A percentile compares a stretch with the other conserved stretches of the same genome.
These are phyloP conservation scores for Tipula lateralis DNA, from an alignment of 2,888 invertebrate species.

Conservation along the genomic window DNA sequence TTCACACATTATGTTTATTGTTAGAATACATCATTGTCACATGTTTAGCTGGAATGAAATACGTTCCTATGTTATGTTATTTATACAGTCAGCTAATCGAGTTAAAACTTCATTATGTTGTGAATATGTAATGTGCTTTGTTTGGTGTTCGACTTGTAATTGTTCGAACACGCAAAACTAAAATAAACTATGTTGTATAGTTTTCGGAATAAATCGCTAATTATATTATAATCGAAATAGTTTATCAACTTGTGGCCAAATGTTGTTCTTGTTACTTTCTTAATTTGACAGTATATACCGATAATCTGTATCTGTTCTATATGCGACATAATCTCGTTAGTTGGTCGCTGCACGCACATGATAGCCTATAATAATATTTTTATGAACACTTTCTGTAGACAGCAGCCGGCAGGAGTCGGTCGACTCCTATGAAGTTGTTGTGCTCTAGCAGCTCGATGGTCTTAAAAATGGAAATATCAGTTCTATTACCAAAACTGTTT, in stretches of 20 bases:
- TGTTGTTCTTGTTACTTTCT: neutral
- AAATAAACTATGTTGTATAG: neutral
- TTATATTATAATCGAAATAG: neutral
- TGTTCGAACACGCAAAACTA: neutral
- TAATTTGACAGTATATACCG: too few relatives aligned
- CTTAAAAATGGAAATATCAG: too few relatives aligned
- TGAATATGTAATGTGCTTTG: neutral
- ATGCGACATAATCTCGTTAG: too few relatives aligned
- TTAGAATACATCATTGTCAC: neutral
- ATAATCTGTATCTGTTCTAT: too few relatives aligned
- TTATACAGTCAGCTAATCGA: neutral
- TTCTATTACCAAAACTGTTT: too few relatives aligned
- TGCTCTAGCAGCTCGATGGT: too few relatives aligned
- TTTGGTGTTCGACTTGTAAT: neutral
- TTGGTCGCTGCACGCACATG: too few relatives aligned
- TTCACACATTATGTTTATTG: neutral
- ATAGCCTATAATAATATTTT: too few relatives aligned
- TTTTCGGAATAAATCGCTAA: neutral
- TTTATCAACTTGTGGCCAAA: neutral
- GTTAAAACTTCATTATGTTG: neutral
- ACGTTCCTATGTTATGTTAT: neutral
- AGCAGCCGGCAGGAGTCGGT: too few relatives aligned
- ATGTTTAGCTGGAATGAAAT: neutral
- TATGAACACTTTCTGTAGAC: too few relatives aligned
- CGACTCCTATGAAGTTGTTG: too few relatives aligned